These are phyloP conservation scores for Tiliacea aurago DNA, from an alignment of 2,888 invertebrate species.

Conservation along the genomic window DNA sequence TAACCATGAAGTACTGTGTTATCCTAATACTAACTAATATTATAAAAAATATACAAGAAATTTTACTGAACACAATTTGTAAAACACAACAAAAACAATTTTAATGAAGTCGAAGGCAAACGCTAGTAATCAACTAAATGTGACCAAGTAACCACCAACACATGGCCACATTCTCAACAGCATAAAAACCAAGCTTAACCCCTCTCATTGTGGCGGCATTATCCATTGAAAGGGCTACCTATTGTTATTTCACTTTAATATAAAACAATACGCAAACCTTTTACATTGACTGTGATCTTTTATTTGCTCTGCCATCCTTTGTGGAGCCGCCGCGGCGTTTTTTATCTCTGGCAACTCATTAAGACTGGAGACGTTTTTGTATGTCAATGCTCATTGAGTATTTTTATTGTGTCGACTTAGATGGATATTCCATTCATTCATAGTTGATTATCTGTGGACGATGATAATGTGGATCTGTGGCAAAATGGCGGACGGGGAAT, in stretches of 20 bases:
- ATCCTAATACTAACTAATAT: too few relatives aligned
- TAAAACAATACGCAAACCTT: constrained; percentile 89
- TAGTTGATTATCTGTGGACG: constrained; percentile 60
- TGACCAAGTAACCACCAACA: background rate
- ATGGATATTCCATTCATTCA: constrained; percentile 70
- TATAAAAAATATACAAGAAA: too few relatives aligned
- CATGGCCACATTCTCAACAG: constrained; percentile 47
- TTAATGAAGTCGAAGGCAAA: too few relatives aligned
- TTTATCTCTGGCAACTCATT: constrained; percentile 87
- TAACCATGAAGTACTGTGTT: background rate
- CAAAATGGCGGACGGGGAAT: constrained; percentile 47
- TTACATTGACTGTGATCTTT: constrained; percentile 83
- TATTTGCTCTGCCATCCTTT: constrained; percentile 84
- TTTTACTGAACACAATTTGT: too few relatives aligned
- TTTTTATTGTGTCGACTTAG: constrained; percentile 72
- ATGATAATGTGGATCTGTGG: constrained; percentile 43
- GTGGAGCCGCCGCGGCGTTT: constrained; percentile 84
- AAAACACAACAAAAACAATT: too few relatives aligned
- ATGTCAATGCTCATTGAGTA: constrained; percentile 69
- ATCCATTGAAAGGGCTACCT: constrained; percentile 89
- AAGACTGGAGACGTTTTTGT: constrained; percentile 72
- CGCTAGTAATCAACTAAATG: too few relatives aligned
- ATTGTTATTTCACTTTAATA: constrained; percentile 90
- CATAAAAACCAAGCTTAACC: constrained; percentile 75
- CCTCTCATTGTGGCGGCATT: constrained; percentile 88